phyloP scores from a whole-genome alignment of 2,888 invertebrate genomes.

The Caenorhabditis sp. region DNA sequence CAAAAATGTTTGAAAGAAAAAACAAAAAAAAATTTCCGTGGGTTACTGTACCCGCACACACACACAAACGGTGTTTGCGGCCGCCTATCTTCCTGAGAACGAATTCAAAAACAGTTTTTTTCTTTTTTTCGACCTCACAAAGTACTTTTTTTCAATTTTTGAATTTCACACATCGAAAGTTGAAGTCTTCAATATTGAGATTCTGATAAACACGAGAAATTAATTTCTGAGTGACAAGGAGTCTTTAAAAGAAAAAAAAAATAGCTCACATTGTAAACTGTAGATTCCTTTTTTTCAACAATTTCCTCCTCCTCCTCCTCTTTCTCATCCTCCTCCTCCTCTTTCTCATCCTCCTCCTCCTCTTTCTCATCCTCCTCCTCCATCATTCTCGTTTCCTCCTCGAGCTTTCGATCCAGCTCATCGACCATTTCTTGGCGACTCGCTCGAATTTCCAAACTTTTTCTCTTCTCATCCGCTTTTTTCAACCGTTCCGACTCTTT shows the following conservation, averaged over 20 bases:
- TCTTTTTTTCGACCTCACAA: no score
- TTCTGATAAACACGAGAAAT: no score
- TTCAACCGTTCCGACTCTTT: constrained; percentile 18
- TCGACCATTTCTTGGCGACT: not conserved
- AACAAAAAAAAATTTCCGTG: no score
- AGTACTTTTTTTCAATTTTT: no score
- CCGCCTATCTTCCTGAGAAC: no score
- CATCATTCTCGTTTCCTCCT: constrained; percentile 12
- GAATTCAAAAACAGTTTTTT: no score
- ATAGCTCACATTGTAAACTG: constrained; percentile 10
- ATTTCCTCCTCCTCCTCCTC: not conserved
- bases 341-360: not conserved
- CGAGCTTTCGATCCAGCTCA: constrained; percentile 5
- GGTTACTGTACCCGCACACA: no score
- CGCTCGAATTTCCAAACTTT: not conserved
- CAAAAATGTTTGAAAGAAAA: no score
- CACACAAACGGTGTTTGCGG: no score
- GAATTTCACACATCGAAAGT: no score
- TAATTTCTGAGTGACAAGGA: no score
- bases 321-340: not conserved
- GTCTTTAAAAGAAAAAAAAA: not conserved
- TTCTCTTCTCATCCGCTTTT: constrained; percentile 20
- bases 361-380: constrained; percentile 2
- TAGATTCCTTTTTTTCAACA: constrained; percentile 3
- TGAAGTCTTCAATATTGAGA: no score